Base-by-base conservation (phyloP, 64 coral and sea anemone genomes). In the Actinia tenebrosa region DNA sequence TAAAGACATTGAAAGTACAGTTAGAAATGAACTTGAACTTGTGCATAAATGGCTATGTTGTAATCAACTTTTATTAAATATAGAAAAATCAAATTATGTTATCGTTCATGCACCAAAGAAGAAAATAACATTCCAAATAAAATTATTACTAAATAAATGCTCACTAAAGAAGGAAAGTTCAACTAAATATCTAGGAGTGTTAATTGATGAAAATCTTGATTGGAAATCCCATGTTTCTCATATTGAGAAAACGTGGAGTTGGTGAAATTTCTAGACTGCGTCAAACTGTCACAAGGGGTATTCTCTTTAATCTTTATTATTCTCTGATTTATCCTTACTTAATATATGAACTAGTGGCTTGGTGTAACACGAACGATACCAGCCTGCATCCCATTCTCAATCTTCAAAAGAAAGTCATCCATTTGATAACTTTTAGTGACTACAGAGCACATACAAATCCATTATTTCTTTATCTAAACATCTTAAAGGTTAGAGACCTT, bases 1-100 rank as follows among this genome's bases (percentile, higher is more conserved):
- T 15, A 3, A 56, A 53, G 64, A 71, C 19, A 56, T 88, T 46
- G 63, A 88, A 78, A 88, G 22, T 19, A 45, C 62, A 30, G 44
- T 88, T 53, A 79, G 54, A 50, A 78, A 18, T 75, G 86, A 88
- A 75, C 69, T 88, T 18, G 20, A 78, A 77, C 19, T 77, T 19
- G 69, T 88, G n/a, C 68, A 78, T 6, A 88, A 71, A 78, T 88
- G 86, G 86, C 53, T 77, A 56, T 88, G 64, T 54, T 53, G 64
- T 55, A 79, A 88, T 78, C 64, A 75, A 78, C 66, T 88, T 45
- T 88, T 42, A 45, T 46, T 88, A 10, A 88, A 88, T 88, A 50
- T 88, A 52, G 69, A 88, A 78, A 88, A 88, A 78, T 88, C 86
- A 44, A 88, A 60, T 88, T 88, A 53, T 78, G 86, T 88, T 46